phyloP scores from a whole-genome alignment of 1,140 invertebrate genomes.

The Lutraria rhynchaena region DNA sequence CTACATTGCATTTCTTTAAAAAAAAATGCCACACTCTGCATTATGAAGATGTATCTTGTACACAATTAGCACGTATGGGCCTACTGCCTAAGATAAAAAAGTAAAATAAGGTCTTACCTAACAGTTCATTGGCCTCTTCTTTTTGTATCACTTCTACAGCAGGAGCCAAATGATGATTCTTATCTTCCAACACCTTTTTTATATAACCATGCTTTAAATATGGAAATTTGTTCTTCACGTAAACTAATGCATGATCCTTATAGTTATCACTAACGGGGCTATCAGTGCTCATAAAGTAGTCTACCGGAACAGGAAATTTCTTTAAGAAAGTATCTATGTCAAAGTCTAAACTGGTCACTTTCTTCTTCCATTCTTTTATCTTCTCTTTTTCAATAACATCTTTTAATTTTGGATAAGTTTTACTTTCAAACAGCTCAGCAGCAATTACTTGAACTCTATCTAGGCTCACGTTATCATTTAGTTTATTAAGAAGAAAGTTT shows the following conservation, averaged over 20 bases:
- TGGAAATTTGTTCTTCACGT: slow-evolving; percentile 77
- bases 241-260: slow-evolving; percentile 73
- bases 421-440: slow-evolving; percentile 80
- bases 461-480: slow-evolving; percentile 63
- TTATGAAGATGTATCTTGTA: too few species aligned
- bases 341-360: slow-evolving; percentile 78
- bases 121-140: not conserved
- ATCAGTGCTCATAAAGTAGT: slow-evolving; percentile 82
- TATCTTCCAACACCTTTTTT: slow-evolving; percentile 69
- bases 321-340: slow-evolving; percentile 84
- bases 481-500: slow-evolving; percentile 82
- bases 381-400: slow-evolving; percentile 78
- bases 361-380: slow-evolving; percentile 68
- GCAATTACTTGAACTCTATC: slow-evolving; percentile 72
- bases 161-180: slow-evolving; percentile 76
- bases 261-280: slow-evolving; percentile 79
- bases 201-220: slow-evolving; percentile 75
- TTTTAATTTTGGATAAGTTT: slow-evolving; percentile 84
- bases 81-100: too few species aligned
- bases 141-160: slow-evolving; percentile 68
- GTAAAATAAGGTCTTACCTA: too few species aligned
- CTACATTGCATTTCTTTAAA: too few species aligned
- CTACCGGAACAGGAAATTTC: slow-evolving; percentile 84
- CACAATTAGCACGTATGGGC: too few species aligned
- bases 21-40: too few species aligned